Base-by-base conservation (phyloP, 2,797 vertebrate genomes). In the Merluccius polli region DNA sequence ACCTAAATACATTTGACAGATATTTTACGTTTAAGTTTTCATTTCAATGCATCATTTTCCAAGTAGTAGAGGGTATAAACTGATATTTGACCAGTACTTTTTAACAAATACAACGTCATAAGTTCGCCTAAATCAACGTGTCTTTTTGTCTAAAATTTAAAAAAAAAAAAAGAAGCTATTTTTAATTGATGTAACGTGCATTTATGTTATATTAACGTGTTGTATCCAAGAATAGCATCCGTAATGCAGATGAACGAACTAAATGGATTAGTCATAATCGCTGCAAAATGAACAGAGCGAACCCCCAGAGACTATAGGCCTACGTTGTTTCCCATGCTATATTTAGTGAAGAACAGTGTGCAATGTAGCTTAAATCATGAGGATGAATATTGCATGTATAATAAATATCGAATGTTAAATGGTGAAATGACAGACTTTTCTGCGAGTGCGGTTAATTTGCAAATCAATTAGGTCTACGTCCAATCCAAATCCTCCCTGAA, bases 191-290 rank as follows among this genome's bases (percentile, higher is more conserved):
- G n/a, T 65, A 65, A 27, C 11, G 59, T 10, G 24, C n/a, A 65
- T 27, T 27, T 65, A 65, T 65, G 59, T 65, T 65, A 27, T 11
- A 65, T 52, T 0, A 52, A 18, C 6, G 1, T 83, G 78, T 83
- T 77, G 84, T 83, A 48, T 41, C 78, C 76, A 79, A 84, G 81
- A 90, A 90, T 84, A 87, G 83, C 70, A 73, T 77, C 80, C 81
- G 83, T 82, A 85, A 86, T 85, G 86, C 84, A 87, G 87, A 88
- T 89, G 91, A 83, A 88, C 83, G 35, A 81, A 32, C 79, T 75
- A 77, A 41, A 67, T n/a, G 83, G 82, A 90, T 91, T 86, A 78
- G 81, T 82, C 78, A 76, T 86, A 74, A 87, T 69, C 27, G 29
- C 67, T 73, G 73, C 75, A 80, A 72, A 84, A 79, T 82, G 72